A percentile compares a stretch with the other conserved stretches of the same genome.
phyloP scores from a whole-genome alignment of 2,888 invertebrate genomes.

The Sinodicranocentrus sp. region DNA sequence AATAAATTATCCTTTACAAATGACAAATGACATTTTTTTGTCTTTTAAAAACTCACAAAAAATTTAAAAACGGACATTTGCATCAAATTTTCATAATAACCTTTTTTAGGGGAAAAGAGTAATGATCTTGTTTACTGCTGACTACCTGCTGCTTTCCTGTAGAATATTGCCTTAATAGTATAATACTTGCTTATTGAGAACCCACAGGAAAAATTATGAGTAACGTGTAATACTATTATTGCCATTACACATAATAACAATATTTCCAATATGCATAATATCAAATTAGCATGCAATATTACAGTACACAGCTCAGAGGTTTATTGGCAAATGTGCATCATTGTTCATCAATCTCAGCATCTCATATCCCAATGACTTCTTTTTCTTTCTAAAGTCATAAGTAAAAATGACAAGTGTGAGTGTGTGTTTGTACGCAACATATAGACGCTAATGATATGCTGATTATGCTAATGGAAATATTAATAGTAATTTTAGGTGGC shows the following conservation, averaged over 20 bases:
- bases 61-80: not conserved
- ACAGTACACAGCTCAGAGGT: conserved; percentile 1
- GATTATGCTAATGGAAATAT: conserved; percentile 45
- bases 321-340: conserved; percentile 19
- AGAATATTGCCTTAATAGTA: not conserved
- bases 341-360: conserved; percentile 21
- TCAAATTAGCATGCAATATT: not conserved
- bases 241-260: conserved; percentile 9
- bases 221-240: not conserved
- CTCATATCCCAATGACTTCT: conserved; percentile 13
- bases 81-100: not conserved
- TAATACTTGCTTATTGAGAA: not conserved
- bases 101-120: conserved; percentile 21
- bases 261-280: conserved; percentile 22
- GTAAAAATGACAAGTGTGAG: conserved; percentile 8
- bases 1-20: not conserved
- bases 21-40: conserved; percentile 11
- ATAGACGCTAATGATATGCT: conserved; percentile 23
- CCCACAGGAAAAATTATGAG: conserved; percentile 1
- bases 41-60: not conserved
- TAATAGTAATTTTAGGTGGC: conserved; percentile 42
- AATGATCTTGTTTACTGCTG: conserved; percentile 54
- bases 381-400: conserved; percentile 11
- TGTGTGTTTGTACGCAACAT: too few species aligned
- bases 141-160: conserved; percentile 30